Base-by-base conservation (phyloP, 2,113 vertebrate species). In the Corythornis vintsioides region DNA sequence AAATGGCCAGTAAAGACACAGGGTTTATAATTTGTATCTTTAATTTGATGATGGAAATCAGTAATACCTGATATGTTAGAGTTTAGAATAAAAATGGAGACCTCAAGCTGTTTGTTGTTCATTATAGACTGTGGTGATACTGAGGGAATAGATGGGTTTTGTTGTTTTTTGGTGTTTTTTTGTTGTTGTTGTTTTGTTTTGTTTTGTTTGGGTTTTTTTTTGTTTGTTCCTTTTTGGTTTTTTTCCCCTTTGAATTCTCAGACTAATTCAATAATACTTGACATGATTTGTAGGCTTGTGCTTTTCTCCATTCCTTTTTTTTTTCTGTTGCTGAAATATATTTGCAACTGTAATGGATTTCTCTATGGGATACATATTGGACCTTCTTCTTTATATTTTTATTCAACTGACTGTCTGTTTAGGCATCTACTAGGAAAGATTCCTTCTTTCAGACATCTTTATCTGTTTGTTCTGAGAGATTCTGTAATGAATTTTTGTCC, bases 401-500 rank as follows among this genome's bases (percentile, higher is more conserved):
- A 88, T 81, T 75, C 83, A 64, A 45, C 43, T 60, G 17, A 26
- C 43, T 89, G 56, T 71, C 67, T 87, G n/a, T 70, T 95, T 40
- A 91, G 75, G 48, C 28, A 82, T 31, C 67, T 63, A 19, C 80
- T 55, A 47, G 75, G 66, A 72, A 89, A 83, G 25, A 70, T 59
- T 76, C 35, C 38, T 86, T 88, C 81, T 89, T 83, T 72, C 47
- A 87, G 43, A 71, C 42, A 43, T 78, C 60, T 81, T 2, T 78
- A 93, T 78, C 55, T 71, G 69, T 87, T 92, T 96, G 75, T 72
- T 95, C 59, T 76, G 72, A 56, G 67, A 87, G 57, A 47, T 66
- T 81, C 20, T 20, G 26, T 92, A 85, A 94, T 63, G 45, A 94
- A 75, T 73, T 82, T 86, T 94, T 91, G 60, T 89, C 76, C 52